phyloP scores from a whole-genome alignment of 2,113 vertebrate species.

The Oncorhynchus mykiss region DNA sequence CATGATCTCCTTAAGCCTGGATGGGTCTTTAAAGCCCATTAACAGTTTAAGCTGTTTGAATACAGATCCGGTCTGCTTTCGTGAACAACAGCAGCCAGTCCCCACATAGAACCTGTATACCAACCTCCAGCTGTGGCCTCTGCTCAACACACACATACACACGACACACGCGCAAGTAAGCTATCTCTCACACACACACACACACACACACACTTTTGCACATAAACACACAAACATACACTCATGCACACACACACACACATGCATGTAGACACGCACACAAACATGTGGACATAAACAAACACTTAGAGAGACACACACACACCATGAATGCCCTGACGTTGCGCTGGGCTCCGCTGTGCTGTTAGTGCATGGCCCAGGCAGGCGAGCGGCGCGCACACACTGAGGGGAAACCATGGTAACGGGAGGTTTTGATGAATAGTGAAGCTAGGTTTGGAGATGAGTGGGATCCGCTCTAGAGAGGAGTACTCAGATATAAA shows the following conservation, averaged over 20 bases:
- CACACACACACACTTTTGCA: neutral
- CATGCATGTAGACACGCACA: neutral
- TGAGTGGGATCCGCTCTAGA: neutral
- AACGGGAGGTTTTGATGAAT: constrained; percentile 14
- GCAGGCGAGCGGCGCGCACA: too few relatives aligned
- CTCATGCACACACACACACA: neutral
- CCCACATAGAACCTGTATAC: neutral
- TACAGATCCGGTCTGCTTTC: neutral
- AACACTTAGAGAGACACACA: neutral
- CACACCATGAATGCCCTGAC: too few relatives aligned
- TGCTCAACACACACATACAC: neutral
- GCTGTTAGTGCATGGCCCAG: too few relatives aligned
- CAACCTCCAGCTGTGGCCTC: neutral
- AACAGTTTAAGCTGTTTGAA: constrained; percentile 3
- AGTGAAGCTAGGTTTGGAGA: constrained; percentile 1
- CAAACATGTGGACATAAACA: neutral
- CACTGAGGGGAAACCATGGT: constrained; percentile 7
- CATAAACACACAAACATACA: neutral
- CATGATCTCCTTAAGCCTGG: neutral
- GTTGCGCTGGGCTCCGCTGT: too few relatives aligned
- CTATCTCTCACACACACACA: too few relatives aligned
- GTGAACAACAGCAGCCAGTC: neutral
- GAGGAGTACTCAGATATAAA: neutral
- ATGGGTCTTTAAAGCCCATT: neutral
- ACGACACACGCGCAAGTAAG: too few relatives aligned